Evolutionary conservation across 2,797 vertebrate species (phyloP).

Genomic region (Pangasius sanitwongsei): DNA sequence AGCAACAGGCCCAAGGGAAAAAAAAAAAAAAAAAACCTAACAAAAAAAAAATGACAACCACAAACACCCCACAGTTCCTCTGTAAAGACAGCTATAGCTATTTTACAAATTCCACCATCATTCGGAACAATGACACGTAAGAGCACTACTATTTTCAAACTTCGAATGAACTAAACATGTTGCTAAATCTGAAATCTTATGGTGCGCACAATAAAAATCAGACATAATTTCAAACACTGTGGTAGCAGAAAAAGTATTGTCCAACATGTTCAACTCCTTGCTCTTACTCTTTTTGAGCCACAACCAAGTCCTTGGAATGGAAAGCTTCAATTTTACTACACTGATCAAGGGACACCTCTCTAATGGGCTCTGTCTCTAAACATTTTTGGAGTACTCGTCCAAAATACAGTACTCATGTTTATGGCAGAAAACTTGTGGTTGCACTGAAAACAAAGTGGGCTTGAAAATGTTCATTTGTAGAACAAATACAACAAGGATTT

Average conservation of each 20-base stretch:
- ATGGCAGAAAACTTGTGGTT: slow-evolving; percentile 29
- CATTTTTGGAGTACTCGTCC: slow-evolving; percentile 3
- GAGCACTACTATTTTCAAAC: slow-evolving; percentile 24
- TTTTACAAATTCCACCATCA: slow-evolving; percentile 46
- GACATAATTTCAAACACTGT: slow-evolving; percentile 10
- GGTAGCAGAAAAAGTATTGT: slow-evolving; percentile 6
- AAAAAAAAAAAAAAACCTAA: not conserved
- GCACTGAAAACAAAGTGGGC: slow-evolving; percentile 9
- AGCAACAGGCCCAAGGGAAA: not conserved
- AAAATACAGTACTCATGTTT: slow-evolving; percentile 25
- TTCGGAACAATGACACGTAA: slow-evolving; percentile 40
- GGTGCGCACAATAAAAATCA: slow-evolving; percentile 14
- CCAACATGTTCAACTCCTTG: not conserved
- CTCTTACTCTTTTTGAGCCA: not conserved
- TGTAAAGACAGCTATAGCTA: slow-evolving; percentile 36
- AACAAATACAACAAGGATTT: slow-evolving; percentile 12
- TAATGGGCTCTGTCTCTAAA: slow-evolving; percentile 7
- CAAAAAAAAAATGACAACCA: slow-evolving; percentile 9
- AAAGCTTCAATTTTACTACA: not conserved
- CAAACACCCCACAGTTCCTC: not conserved
- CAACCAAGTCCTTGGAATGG: not conserved
- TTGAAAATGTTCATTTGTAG: slow-evolving; percentile 4
- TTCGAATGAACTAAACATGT: slow-evolving; percentile 18
- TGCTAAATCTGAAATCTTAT: not conserved
- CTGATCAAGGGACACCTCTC: slow-evolving; percentile 9